Evolutionary conservation across 2,113 vertebrate genomes (phyloP).

Genomic region (Motacilla alba): DNA sequence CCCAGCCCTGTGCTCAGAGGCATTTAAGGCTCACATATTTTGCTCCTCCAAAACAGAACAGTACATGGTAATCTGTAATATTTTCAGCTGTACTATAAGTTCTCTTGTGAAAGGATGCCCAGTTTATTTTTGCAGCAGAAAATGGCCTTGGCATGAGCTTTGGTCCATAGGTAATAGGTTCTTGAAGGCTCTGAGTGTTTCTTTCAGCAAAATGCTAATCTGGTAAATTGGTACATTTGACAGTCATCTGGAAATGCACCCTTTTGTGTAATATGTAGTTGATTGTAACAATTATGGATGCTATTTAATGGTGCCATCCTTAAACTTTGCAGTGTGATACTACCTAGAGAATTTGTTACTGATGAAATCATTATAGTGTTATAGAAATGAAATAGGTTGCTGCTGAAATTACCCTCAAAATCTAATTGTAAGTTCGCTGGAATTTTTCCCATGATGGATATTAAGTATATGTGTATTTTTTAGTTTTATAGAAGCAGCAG

Average conservation of each 20-base stretch:
- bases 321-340: slow-evolving; percentile 24
- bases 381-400: slow-evolving; percentile 37
- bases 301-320: slow-evolving; percentile 30
- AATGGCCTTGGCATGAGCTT: neutral
- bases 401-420: slow-evolving; percentile 37
- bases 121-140: slow-evolving; percentile 16
- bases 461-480: neutral
- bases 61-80: neutral
- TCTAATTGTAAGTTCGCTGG: slow-evolving; percentile 8
- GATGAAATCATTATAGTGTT: slow-evolving; percentile 42
- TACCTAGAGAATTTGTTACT: slow-evolving; percentile 34
- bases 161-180: slow-evolving; percentile 31
- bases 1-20: neutral
- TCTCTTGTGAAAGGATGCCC: neutral
- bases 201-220: slow-evolving; percentile 45
- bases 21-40: neutral
- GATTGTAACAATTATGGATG: slow-evolving; percentile 31
- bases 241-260: neutral
- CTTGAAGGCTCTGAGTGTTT: slow-evolving; percentile 11
- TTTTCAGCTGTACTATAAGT: neutral
- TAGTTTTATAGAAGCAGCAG: neutral
- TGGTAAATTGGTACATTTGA: slow-evolving; percentile 18
- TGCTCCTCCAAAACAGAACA: neutral
- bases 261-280: slow-evolving; percentile 12
- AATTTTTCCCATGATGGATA: slow-evolving; percentile 22